phyloP scores from a whole-genome alignment of 2,888 invertebrate genomes.

The Cheilosia vernalis region DNA sequence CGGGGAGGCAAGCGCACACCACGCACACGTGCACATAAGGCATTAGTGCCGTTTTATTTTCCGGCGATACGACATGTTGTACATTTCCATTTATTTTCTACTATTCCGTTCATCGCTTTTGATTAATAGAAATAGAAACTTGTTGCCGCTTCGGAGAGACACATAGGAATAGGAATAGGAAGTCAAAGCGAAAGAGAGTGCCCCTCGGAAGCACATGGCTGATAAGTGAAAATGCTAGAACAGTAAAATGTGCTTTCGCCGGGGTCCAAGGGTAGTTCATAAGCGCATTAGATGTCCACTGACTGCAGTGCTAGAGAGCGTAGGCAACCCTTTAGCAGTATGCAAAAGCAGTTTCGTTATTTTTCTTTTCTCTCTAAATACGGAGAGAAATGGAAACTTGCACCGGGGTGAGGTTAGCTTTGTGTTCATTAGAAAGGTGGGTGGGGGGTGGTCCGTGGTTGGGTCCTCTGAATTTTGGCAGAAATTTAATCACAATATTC shows the following conservation, averaged over 20 bases:
- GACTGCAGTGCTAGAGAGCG: constrained; percentile 35
- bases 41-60: constrained; percentile 55
- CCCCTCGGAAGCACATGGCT: constrained; percentile 36
- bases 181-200: constrained; percentile 38
- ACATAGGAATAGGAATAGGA: constrained; percentile 25
- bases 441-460: constrained; percentile 20
- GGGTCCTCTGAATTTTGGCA: constrained; percentile 55
- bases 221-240: constrained; percentile 17
- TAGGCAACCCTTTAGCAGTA: constrained; percentile 29
- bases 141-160: constrained; percentile 67
- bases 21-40: constrained; percentile 69
- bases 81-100: constrained; percentile 66
- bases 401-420: constrained; percentile 31
- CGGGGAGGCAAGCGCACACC: constrained; percentile 53
- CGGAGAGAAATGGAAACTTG: constrained; percentile 55
- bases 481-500: constrained; percentile 71
- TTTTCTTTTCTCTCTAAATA: constrained; percentile 11
- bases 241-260: constrained; percentile 38
- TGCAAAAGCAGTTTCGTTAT: not conserved
- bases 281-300: constrained; percentile 63
- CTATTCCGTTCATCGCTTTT: constrained; percentile 68
- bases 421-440: constrained; percentile 54
- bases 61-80: constrained; percentile 38
- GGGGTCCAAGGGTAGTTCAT: constrained; percentile 35
- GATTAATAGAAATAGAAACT: constrained; percentile 75